A percentile compares a stretch with the other conserved stretches of the same genome.
Conservation (phyloP, 2,888 invertebrate genomes). For the Vesta saturnalis region DNA sequence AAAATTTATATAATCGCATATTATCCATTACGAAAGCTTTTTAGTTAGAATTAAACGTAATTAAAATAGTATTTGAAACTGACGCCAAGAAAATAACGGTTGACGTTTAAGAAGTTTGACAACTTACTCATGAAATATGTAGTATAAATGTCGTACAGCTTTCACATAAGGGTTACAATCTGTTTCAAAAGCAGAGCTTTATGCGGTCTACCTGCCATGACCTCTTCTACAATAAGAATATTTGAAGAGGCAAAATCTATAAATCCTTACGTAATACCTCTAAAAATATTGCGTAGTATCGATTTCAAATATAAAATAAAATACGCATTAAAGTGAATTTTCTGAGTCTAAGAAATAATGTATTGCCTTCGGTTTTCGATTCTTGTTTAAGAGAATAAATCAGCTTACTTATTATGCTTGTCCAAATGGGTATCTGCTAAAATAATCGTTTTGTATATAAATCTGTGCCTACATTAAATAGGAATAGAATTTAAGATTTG, state of each 20-base stretch:
- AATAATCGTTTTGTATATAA: too few species aligned
- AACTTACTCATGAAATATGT: constrained; percentile 38
- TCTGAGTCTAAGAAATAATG: not conserved
- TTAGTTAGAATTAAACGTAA: too few species aligned
- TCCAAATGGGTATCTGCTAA: too few species aligned
- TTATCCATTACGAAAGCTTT: too few species aligned
- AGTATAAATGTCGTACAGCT: constrained; percentile 38
- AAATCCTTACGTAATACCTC: not conserved
- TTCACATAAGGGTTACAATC: constrained; percentile 36
- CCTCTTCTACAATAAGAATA: constrained; percentile 15
- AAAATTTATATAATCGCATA: too few species aligned
- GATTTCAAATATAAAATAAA: not conserved
- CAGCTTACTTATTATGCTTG: too few species aligned
- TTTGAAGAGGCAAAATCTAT: constrained; percentile 12
- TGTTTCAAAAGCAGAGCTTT: constrained; percentile 36
- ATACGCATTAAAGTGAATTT: not conserved
- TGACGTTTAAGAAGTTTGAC: constrained; percentile 22
- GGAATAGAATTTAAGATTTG: too few species aligned
- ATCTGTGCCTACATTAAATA: too few species aligned
- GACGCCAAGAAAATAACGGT: constrained; percentile 19
- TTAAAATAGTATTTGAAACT: constrained; percentile 29
- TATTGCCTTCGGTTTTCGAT: not conserved
- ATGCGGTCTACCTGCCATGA: constrained; percentile 36
- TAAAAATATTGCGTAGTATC: not conserved
- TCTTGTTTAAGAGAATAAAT: not conserved